These are phyloP conservation scores for Spilarctia lutea DNA, from an alignment of 2,888 invertebrate species.

Conservation along the genomic window DNA sequence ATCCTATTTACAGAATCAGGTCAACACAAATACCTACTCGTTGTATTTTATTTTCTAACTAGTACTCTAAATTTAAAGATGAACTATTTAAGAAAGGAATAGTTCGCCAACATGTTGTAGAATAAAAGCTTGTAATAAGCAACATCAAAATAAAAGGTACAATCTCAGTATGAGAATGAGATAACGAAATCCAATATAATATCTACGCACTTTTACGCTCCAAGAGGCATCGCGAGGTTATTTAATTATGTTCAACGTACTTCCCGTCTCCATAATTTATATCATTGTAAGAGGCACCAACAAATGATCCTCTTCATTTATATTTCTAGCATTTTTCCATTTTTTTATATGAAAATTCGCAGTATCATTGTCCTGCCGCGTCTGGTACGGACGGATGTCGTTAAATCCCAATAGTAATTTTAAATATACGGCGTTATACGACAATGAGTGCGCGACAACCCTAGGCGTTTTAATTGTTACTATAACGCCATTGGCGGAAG, in stretches of 20 bases:
- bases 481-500: constrained; percentile 69
- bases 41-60: constrained; percentile 4
- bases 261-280: constrained; percentile 63
- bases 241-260: constrained; percentile 59
- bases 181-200: constrained; percentile 56
- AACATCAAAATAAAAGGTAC: constrained; percentile 30
- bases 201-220: constrained; percentile 65
- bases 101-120: not conserved
- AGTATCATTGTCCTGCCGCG: constrained; percentile 53
- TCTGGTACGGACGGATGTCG: constrained; percentile 68
- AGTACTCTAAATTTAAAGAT: not conserved
- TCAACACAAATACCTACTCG: constrained; percentile 11
- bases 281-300: constrained; percentile 61
- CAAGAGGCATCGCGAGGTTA: constrained; percentile 53
- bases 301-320: constrained; percentile 64
- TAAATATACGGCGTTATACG: constrained; percentile 56
- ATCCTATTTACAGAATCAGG: constrained; percentile 28
- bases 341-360: constrained; percentile 56
- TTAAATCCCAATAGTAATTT: constrained; percentile 61
- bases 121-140: constrained; percentile 11
- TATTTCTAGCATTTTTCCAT: constrained; percentile 35
- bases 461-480: constrained; percentile 68
- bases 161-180: constrained; percentile 36
- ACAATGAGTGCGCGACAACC: constrained; percentile 64
- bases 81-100: constrained; percentile 3